Evolutionary conservation across 1,140 invertebrate genomes (phyloP).

Genomic region (Daktulosphaira vitifoliae): DNA sequence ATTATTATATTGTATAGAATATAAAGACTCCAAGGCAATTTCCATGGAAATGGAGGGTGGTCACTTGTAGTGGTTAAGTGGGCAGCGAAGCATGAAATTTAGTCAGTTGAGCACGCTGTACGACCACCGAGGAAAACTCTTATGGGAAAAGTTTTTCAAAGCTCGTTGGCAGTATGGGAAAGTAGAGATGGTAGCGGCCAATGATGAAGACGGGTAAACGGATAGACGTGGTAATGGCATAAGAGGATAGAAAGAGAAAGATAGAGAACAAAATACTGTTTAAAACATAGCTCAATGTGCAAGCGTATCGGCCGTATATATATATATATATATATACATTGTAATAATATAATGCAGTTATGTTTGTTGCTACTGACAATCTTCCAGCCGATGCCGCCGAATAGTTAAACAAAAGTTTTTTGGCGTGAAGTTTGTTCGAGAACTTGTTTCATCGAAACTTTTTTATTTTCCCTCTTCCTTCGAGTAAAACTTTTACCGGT

Average conservation of each 20-base stretch:
- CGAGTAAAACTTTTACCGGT: constrained; percentile 20
- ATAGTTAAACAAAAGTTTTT: constrained; percentile 21
- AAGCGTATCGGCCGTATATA: neutral
- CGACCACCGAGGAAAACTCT: neutral
- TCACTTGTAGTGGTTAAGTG: neutral
- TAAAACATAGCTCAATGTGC: neutral
- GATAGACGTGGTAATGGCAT: neutral
- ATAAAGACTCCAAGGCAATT: too few relatives aligned
- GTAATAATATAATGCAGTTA: constrained; percentile 31
- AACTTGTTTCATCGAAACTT: constrained; percentile 20
- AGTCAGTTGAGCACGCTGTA: neutral
- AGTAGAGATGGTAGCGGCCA: too few relatives aligned
- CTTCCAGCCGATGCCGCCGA: constrained; percentile 18
- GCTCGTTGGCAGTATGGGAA: neutral
- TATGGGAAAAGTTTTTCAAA: constrained; percentile 7
- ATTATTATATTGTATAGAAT: too few relatives aligned
- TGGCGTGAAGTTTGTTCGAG: constrained; percentile 28
- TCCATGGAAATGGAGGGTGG: neutral
- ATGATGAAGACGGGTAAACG: neutral
- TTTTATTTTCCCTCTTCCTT: neutral
- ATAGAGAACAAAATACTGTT: constrained; percentile 10
- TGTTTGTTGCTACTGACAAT: constrained; percentile 31
- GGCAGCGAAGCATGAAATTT: neutral
- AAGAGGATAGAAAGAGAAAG: too few relatives aligned
- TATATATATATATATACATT: too few relatives aligned